Conservation (phyloP, 2,113 vertebrate species). For the Chaetodon auriga region DNA sequence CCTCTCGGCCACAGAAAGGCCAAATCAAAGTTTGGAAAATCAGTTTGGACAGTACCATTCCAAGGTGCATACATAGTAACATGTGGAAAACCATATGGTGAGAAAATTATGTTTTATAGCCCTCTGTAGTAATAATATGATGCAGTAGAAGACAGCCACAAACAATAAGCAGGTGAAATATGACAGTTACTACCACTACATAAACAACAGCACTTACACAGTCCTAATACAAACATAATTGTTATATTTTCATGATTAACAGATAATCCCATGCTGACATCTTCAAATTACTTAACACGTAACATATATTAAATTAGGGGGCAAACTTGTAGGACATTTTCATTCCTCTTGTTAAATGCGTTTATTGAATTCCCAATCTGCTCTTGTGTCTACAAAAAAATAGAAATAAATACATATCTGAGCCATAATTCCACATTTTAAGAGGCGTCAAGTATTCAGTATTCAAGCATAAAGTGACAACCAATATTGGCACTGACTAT, state of each 20-base stretch:
- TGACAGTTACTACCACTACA: background rate
- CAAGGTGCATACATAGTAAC: background rate
- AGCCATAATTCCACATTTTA: background rate
- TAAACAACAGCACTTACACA: background rate
- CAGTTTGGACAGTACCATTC: background rate
- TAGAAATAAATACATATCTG: background rate
- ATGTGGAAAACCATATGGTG: background rate
- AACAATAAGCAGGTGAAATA: background rate
- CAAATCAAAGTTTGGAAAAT: background rate
- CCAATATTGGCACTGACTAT: slow-evolving; percentile 21
- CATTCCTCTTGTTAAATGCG: too few relatives aligned
- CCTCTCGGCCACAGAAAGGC: background rate
- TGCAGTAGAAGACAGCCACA: background rate
- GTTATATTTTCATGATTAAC: background rate
- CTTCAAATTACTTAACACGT: background rate
- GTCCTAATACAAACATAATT: too few relatives aligned
- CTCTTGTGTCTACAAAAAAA: background rate
- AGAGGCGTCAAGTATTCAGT: slow-evolving; percentile 3
- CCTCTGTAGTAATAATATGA: background rate
- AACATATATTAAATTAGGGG: too few relatives aligned
- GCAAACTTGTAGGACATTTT: too few relatives aligned
- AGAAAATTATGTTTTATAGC: background rate
- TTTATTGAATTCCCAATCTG: background rate
- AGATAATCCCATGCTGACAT: background rate
- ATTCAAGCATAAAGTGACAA: slow-evolving; percentile 5